Evolutionary conservation across 2,113 vertebrate species (phyloP).

Genomic region (Vidua chalybeata): DNA sequence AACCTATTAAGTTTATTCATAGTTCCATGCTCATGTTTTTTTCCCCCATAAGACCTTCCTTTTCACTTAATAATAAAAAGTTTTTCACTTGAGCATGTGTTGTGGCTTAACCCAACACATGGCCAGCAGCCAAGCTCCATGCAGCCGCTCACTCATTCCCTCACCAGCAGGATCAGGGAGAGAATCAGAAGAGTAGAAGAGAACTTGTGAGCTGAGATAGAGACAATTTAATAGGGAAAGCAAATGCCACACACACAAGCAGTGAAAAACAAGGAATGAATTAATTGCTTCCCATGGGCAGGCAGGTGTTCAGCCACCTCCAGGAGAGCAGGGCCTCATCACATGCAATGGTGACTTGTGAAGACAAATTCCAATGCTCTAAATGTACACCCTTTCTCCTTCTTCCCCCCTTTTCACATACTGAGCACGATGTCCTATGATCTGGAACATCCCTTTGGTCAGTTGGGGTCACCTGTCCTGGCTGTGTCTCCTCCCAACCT

Average conservation of each 20-base stretch:
- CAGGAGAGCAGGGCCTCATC: neutral
- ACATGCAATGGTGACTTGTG: neutral
- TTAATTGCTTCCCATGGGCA: neutral
- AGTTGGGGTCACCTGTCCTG: neutral
- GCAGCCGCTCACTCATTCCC: accelerated
- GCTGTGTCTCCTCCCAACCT: neutral
- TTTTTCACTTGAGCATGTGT: neutral
- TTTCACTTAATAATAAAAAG: neutral
- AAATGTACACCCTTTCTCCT: neutral
- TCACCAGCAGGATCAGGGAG: neutral
- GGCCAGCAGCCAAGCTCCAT: neutral
- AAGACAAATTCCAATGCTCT: neutral
- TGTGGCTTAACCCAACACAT: neutral
- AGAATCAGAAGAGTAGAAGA: neutral
- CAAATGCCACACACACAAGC: neutral
- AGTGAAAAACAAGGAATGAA: neutral
- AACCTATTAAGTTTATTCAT: neutral
- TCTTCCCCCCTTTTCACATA: neutral
- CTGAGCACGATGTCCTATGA: accelerated
- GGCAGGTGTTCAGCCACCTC: neutral
- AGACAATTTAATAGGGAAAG: neutral
- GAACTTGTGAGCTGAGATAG: neutral
- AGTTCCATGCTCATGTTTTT: neutral
- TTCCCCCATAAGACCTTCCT: neutral
- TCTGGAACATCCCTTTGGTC: neutral